Evolutionary conservation across 1,140 invertebrate species (phyloP).

Genomic region (Anastrepha obliqua): DNA sequence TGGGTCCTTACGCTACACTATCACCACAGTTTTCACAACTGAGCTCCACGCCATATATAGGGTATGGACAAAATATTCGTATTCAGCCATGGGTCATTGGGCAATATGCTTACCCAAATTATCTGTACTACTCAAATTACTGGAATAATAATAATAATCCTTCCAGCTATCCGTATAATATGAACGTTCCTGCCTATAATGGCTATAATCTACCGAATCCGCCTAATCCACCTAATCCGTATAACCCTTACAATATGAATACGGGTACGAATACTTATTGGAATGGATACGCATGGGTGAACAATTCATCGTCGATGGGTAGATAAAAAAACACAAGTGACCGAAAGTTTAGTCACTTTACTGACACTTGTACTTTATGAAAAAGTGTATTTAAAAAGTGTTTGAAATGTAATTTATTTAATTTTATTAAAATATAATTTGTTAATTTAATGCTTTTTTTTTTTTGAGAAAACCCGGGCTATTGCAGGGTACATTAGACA

Average conservation of each 20-base stretch:
- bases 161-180: neutral
- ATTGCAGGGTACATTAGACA: too few relatives aligned
- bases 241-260: constrained; percentile 14
- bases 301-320: neutral
- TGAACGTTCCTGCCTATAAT: neutral
- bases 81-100: constrained; percentile 71
- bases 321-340: neutral
- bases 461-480: too few relatives aligned
- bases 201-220: neutral
- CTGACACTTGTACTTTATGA: too few relatives aligned
- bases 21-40: constrained; percentile 60
- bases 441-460: too few relatives aligned
- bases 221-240: neutral
- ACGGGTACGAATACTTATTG: constrained; percentile 16
- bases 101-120: constrained; percentile 59
- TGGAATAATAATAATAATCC: neutral
- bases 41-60: constrained; percentile 62
- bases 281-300: constrained; percentile 30
- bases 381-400: too few relatives aligned
- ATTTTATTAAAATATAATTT: too few relatives aligned
- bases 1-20: constrained; percentile 21
- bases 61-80: constrained; percentile 61
- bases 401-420: too few relatives aligned
- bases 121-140: neutral
- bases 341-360: too few relatives aligned